Evolutionary conservation across 2,797 vertebrate species (phyloP).

Genomic region (Ptychobarbus kaznakovi): DNA sequence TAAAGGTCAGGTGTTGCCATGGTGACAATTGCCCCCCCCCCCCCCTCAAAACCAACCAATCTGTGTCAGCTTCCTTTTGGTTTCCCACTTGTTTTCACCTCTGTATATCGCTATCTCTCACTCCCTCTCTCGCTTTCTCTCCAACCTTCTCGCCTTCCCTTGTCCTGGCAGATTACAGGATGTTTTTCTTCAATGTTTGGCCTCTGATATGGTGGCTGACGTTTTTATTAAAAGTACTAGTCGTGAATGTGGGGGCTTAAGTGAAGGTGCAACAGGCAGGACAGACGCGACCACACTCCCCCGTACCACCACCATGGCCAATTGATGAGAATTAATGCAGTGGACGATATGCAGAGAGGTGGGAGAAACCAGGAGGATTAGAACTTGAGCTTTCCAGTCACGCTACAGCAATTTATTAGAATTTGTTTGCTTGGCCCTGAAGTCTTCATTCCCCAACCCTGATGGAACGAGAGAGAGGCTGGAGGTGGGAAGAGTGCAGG

Average conservation of each 20-base stretch:
- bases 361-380: slow-evolving; percentile 46
- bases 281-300: slow-evolving; percentile 32
- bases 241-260: slow-evolving; percentile 51
- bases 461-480: slow-evolving; percentile 55
- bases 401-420: slow-evolving; percentile 74
- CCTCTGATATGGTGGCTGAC: slow-evolving; percentile 68
- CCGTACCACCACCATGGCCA: not conserved
- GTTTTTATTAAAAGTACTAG: slow-evolving; percentile 73
- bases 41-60: slow-evolving; percentile 6
- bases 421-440: slow-evolving; percentile 78
- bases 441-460: slow-evolving; percentile 78
- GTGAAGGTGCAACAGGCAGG: slow-evolving; percentile 59
- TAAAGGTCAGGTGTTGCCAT: slow-evolving; percentile 78
- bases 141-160: slow-evolving; percentile 33
- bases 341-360: slow-evolving; percentile 59
- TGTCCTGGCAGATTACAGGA: slow-evolving; percentile 55
- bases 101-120: slow-evolving; percentile 9
- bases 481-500: slow-evolving; percentile 52
- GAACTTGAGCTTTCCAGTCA: slow-evolving; percentile 72
- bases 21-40: slow-evolving; percentile 59
- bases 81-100: slow-evolving; percentile 46
- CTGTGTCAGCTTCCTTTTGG: slow-evolving; percentile 48
- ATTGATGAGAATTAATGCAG: slow-evolving; percentile 75
- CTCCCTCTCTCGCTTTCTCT: slow-evolving; percentile 28
- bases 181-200: slow-evolving; percentile 67